These are phyloP conservation scores for Hirtodrosophila histrioides DNA, from an alignment of 2,888 invertebrate genomes.

Conservation along the genomic window DNA sequence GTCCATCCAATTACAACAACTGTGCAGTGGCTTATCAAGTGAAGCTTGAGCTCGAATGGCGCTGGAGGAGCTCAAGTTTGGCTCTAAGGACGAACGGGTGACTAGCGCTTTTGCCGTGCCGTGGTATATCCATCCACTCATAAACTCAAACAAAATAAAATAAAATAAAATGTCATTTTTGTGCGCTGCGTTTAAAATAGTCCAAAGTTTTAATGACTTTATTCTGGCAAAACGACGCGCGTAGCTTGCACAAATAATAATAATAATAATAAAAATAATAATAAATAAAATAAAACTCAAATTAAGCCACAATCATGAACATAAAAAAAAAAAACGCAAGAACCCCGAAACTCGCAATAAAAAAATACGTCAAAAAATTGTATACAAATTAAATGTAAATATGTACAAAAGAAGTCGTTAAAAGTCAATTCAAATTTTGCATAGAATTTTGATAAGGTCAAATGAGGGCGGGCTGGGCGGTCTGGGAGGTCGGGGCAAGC, in stretches of 20 bases:
- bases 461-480: slow-evolving; percentile 1
- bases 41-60: slow-evolving; percentile 56
- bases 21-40: slow-evolving; percentile 71
- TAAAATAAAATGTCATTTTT: slow-evolving; percentile 68
- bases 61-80: slow-evolving; percentile 12
- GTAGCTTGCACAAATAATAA: slow-evolving; percentile 4
- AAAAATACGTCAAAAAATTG: slow-evolving; percentile 56
- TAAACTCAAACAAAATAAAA: slow-evolving; percentile 72
- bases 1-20: slow-evolving; percentile 66
- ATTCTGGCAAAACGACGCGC: slow-evolving; percentile 43
- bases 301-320: slow-evolving; percentile 72
- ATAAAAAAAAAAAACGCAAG: slow-evolving; percentile 45
- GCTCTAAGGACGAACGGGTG: slow-evolving; percentile 1
- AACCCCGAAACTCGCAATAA: slow-evolving; percentile 23
- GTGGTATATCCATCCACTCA: slow-evolving; percentile 32
- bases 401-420: slow-evolving; percentile 69
- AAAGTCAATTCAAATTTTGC: slow-evolving; percentile 78
- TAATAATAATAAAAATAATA: slow-evolving; percentile 4
- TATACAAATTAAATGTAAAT: slow-evolving; percentile 78
- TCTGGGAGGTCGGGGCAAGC: background rate
- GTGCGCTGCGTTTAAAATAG: slow-evolving; percentile 65
- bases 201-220: slow-evolving; percentile 78
- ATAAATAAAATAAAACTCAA: slow-evolving; percentile 36
- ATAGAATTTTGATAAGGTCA: slow-evolving; percentile 70
- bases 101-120: background rate